Evolutionary conservation across 2,888 invertebrate genomes (phyloP).

Genomic region (Oscheius sp.): DNA sequence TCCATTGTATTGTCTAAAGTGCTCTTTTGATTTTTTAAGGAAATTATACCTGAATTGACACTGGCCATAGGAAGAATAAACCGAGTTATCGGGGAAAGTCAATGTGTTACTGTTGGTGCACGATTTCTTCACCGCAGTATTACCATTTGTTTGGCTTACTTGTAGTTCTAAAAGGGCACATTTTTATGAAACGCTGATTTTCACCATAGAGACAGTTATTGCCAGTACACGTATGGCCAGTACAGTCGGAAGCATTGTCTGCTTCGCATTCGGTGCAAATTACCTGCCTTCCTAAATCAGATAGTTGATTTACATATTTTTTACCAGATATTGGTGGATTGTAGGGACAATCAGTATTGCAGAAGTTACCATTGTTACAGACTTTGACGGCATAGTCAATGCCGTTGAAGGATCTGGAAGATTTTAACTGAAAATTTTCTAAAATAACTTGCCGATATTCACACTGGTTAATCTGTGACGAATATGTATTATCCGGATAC

Average conservation of each 20-base stretch:
- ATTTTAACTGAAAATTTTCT: too few species aligned
- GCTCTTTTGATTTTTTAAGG: neutral
- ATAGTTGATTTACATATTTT: neutral
- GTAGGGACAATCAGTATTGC: conserved; percentile 37
- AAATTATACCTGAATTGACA: conserved; percentile 39
- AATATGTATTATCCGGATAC: conserved; percentile 41
- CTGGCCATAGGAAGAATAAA: conserved; percentile 30
- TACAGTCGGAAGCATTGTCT: conserved; percentile 37
- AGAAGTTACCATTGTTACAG: conserved; percentile 39
- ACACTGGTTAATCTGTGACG: conserved; percentile 33
- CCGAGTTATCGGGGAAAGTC: conserved; percentile 37
- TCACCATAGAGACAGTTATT: conserved; percentile 40
- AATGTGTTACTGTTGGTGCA: conserved; percentile 33
- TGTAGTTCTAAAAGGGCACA: conserved; percentile 11
- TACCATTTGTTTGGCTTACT: conserved; percentile 10
- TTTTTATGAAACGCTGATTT: neutral
- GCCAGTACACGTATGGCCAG: conserved; percentile 41
- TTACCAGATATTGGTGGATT: neutral
- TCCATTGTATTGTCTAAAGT: conserved; percentile 9
- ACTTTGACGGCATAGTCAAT: conserved; percentile 43
- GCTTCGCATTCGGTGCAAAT: conserved; percentile 42
- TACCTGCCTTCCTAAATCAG: conserved; percentile 12
- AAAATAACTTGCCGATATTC: conserved; percentile 26
- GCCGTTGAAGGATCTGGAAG: conserved; percentile 35
- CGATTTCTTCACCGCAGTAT: conserved; percentile 35